Evolutionary conservation across 2,113 vertebrate genomes (phyloP), one percentile per base, ranked within the genome.

Genomic region (Gambusia affinis): DNA sequence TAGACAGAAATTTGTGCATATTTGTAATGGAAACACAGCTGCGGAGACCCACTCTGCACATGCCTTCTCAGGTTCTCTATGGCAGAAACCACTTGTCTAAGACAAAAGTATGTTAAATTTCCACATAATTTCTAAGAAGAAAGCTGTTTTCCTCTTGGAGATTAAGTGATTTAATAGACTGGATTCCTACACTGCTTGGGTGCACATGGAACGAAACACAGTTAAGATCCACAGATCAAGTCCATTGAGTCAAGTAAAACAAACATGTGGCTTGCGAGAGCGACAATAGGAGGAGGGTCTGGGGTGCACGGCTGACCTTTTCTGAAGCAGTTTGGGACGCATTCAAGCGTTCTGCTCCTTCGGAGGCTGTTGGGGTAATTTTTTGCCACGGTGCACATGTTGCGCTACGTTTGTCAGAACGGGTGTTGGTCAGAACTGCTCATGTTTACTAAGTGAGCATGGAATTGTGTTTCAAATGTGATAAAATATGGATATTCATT

Each of bases 281-380:
- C 83, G 78, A 88, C 87, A 91, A 91, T 80, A 79, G 68, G 51
- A 77, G 77, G 79, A 90, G 80, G 86, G 79, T 68, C 78, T 84
- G 79, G 82, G 76, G 80, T 89, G 84, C 83, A 80, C 70, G 72
- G 75, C 88, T 82, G 88, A 88, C 89, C 91, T 89, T 91, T 87
- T 91, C 87, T 91, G 85, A 92, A 91, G 84, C 70, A 66, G 90
- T 90, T 91, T 83, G 89, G 82, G 90, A 88, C 90, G 84, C 80
- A 75, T 90, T 85, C 85, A 81, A 90, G 80, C 77, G 67, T 90
- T 80, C 76, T 88, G 81, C 72, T 91, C 85, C 51, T 92, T 82
- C 69, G 80, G 89, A 87, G 89, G 87, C 82, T 90, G 84, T 84
- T 83, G 73, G 76, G 82, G 92, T 94, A 92, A 94, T 93, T 92